Base-by-base conservation (phyloP, 2,888 invertebrate species). In the Drosophila bunnanda region DNA sequence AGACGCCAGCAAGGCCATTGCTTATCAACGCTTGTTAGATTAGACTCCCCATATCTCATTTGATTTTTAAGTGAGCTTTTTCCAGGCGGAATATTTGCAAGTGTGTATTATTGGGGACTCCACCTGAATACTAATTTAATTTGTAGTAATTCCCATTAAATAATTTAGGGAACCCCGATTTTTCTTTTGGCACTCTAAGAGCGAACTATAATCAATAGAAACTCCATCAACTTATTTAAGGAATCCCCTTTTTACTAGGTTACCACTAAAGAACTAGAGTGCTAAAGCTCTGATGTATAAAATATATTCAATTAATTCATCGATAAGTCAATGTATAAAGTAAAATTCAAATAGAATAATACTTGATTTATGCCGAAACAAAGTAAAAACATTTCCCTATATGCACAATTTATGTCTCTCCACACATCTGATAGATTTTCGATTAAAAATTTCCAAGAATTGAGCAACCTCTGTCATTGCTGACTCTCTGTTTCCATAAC, bases 1-100 rank as follows among this genome's bases (percentile, higher is more conserved):
- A 55, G n/a, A n/a, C 12, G 13, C 22, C 20, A 22, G 50, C 58
- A 68, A 50, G 41, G 41, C 69, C 66, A 34, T 34, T 39, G 13
- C 22, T 67, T 67, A 67, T 67, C 67, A 46, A 12, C 20, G 25
- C 8, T 38, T 9, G 4, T 38, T 10, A 67, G 55, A 55, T 67
- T 46, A 55, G 25, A 55, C 20, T n/a, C 2, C 6, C 22, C 12
- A 46, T 55, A 46, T 46, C 46, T 46, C 12, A 20, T 20, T 46
- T n/a, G 30, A 25, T 17, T 64, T 57, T 20, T 8, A 25, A 44
- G n/a, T 30, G 0, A 10, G 17, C 13, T 1, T 20, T 22, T 30
- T 22, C 25, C 12, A 5, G 1, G n/a, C 2, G 8, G 7, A 55
- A 10, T 17, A 17, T 4, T 20, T 54, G 32, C 8, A 22, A 4